These are phyloP conservation scores for crab-eating macaque (Macaca fascicularis) DNA, from an alignment of 2,113 vertebrate species.

Conservation along the genomic window DNA sequence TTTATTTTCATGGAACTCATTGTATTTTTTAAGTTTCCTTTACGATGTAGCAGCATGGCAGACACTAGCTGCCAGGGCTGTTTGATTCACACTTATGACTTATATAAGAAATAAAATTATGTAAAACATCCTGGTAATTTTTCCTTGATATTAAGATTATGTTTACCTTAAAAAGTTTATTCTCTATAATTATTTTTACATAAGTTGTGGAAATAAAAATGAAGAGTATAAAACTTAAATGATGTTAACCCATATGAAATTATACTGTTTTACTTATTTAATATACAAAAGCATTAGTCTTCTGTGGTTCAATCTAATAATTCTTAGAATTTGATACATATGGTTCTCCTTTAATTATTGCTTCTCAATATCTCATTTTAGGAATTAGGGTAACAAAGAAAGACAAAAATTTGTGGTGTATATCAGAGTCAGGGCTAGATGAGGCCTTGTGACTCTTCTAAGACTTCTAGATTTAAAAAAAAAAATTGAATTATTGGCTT, in stretches of 20 bases:
- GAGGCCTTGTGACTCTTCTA: not conserved
- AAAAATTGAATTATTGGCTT: not conserved
- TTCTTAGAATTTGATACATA: not conserved
- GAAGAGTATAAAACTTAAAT: not conserved
- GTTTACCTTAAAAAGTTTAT: not conserved
- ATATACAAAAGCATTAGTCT: not conserved
- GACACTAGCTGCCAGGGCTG: not conserved
- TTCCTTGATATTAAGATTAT: constrained; percentile 12
- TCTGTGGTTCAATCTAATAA: not conserved
- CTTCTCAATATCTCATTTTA: not conserved
- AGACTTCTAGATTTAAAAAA: not conserved
- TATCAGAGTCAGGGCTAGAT: not conserved
- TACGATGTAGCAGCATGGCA: not conserved
- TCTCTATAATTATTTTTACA: not conserved
- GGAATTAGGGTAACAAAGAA: not conserved
- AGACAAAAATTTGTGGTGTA: not conserved
- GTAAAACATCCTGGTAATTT: not conserved
- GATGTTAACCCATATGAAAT: not conserved
- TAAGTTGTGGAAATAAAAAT: constrained; percentile 26
- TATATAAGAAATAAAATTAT: constrained; percentile 33
- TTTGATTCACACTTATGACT: not conserved
- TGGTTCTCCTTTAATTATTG: not conserved
- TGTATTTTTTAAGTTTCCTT: not conserved
- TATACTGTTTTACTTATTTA: not conserved
- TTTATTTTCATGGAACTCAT: not conserved